Base-by-base conservation (phyloP, 2,888 invertebrate genomes). In the Zaprionus bogoriensis region DNA sequence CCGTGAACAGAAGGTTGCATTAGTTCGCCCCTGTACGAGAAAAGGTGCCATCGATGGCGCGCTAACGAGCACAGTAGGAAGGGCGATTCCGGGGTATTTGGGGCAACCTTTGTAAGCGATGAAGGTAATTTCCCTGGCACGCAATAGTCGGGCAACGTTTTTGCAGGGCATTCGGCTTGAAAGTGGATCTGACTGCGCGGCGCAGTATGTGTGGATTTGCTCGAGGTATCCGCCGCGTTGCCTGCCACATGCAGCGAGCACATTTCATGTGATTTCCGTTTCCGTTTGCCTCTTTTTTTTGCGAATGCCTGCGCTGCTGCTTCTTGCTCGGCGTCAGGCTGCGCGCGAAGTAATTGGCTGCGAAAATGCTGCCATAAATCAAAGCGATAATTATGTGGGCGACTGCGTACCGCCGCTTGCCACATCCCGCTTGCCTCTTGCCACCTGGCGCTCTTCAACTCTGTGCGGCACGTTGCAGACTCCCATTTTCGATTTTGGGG, bases 331-430 rank as follows among this genome's bases (percentile, higher is more conserved):
- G 51, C 41, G 30, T 7, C 23, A 23, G 52, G 19, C 14, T n/a
- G 51, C 47, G 61, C 57, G 66, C 71, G 74, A 79, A 74, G 86
- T 83, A 83, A 86, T 83, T 83, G 81, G 87, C 87, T 84, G 79
- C 84, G 67, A 82, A 82, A 82, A 86, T 74, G 74, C 74, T 70
- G 67, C 68, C 79, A 87, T 87, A 87, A 87, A 87, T 87, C 88
- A 87, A 72, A 74, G 77, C 74, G 85, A 88, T 87, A 88, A 87
- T 87, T 87, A 87, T 87, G 87, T 88, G 87, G 88, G 81, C 75
- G 87, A 85, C 65, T 79, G 80, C 64, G 77, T 67, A 66, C 46
- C 53, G 53, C 41, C 55, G 50, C 28, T 59, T 54, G 58, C 57
- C 58, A 22, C 7, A 28, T 65, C 45, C 50, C 28, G 39, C 9